Base-by-base conservation (phyloP, 2,113 vertebrate genomes). In the Sinocyclocheilus grahami region DNA sequence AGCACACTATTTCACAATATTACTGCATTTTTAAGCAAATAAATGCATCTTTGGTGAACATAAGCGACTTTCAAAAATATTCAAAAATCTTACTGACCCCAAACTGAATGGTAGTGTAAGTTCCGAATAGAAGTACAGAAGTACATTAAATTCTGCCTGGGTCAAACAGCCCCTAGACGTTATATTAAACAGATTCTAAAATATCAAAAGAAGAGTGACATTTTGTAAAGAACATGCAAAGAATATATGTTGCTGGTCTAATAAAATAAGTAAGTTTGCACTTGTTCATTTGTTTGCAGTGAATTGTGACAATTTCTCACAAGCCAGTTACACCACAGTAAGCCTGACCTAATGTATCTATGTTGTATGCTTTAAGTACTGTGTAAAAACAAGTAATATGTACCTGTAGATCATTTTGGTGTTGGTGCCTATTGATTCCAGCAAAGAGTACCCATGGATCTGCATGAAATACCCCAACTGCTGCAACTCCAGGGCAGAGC, bases 391-490 rank as follows among this genome's bases (percentile, higher is more conserved):
- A 1, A 46, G 22, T 79, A 30, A 1, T 65, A 7, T 55, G 55
- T 93, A 94, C 93, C 93, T 94, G 93, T 91, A 92, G 75, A 91
- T 89, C 92, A 93, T 94, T 88, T 48, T 88, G 46, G 72, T 81
- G 77, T 37, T 72, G 2, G 86, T 72, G 0, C 51, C 83, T 51
- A 53, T 5, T 1, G 88, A 77, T 4, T 83, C 89, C 55, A 90
- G 83, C 30, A 92, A 79, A 10, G 88, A 85, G 55, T 74, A 72
- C 12, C 82, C 81, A 8, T 89, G 89, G 0, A 90, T 87, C 22
- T 78, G 82, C 39, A 90, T 71, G 55, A 87, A 84, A 42, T 89
- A 85, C 60, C 89, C 87, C 39, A 90, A 86, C 48, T 12, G 78
- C 46, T 81, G 82, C 62, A 88, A 88, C 82, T 90, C 88, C 79